Conservation (phyloP, 2,113 vertebrate genomes). For the Murina feae region DNA sequence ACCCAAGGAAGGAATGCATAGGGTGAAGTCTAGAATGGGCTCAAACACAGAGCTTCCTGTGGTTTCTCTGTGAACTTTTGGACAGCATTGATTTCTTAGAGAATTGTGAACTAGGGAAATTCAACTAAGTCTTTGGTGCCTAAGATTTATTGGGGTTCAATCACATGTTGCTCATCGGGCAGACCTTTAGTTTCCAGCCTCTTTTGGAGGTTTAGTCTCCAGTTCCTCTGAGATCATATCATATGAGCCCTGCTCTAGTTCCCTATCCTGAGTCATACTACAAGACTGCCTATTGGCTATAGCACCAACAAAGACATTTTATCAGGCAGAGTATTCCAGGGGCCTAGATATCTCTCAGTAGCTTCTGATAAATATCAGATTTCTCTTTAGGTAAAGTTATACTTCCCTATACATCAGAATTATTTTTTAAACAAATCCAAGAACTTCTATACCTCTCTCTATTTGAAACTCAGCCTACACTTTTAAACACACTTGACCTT, state of each 20-base stretch:
- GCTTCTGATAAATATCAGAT: neutral
- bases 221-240: neutral
- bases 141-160: neutral
- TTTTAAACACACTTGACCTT: neutral
- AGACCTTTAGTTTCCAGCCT: neutral
- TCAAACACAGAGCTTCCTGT: neutral
- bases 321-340: neutral
- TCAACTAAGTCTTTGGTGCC: neutral
- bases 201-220: neutral
- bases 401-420: neutral
- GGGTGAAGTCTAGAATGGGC: neutral
- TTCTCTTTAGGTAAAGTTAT: neutral
- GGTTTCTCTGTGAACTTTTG: neutral
- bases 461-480: neutral
- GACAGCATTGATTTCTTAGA: neutral
- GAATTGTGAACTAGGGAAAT: neutral
- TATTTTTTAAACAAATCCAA: neutral
- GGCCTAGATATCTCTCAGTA: neutral
- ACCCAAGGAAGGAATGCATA: neutral
- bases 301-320: neutral
- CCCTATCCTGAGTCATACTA: neutral
- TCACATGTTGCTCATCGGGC: neutral
- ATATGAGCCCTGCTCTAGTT: neutral
- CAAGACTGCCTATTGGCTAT: neutral
- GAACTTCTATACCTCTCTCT: neutral